Percentiles rank a stretch among this genome's conserved stretches.
These are phyloP conservation scores for Elegia similella DNA, from an alignment of 2,888 invertebrate genomes.

Conservation along the genomic window DNA sequence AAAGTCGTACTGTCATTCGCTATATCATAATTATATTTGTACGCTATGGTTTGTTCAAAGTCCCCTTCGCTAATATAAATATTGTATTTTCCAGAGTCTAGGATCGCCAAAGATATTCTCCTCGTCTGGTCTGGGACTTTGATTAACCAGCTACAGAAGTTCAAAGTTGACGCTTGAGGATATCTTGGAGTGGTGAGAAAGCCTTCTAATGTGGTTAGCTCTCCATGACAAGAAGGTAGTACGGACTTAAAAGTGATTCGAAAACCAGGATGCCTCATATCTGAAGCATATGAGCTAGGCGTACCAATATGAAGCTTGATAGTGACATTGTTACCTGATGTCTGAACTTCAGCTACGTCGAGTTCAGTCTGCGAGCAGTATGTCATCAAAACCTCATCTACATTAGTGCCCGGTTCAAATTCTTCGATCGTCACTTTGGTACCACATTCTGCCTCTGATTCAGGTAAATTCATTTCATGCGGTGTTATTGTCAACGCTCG, in stretches of 20 bases:
- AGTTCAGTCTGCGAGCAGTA: constrained; percentile 43
- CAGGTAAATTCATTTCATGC: constrained; percentile 50
- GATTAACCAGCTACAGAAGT: constrained; percentile 63
- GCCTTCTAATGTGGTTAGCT: constrained; percentile 83
- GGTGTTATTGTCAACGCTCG: constrained; percentile 46
- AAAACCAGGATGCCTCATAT: constrained; percentile 76
- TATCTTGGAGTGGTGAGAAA: constrained; percentile 87
- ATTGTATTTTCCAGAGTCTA: constrained; percentile 67
- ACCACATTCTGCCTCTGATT: constrained; percentile 49
- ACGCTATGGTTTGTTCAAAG: constrained; percentile 61
- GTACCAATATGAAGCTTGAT: constrained; percentile 57
- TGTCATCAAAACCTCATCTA: constrained; percentile 43
- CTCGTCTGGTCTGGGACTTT: constrained; percentile 55
- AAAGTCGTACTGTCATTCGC: constrained; percentile 45
- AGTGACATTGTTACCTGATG: constrained; percentile 53
- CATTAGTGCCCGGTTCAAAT: constrained; percentile 46
- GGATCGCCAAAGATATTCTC: constrained; percentile 75
- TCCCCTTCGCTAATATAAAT: constrained; percentile 80
- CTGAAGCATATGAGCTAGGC: constrained; percentile 49
- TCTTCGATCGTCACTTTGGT: constrained; percentile 64
- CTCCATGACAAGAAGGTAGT: constrained; percentile 84
- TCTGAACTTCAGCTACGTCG: constrained; percentile 39
- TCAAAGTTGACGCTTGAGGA: constrained; percentile 65
- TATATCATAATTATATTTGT: constrained; percentile 43
- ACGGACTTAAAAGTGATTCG: constrained; percentile 83